Percentiles rank a stretch among this genome's conserved stretches.
phyloP scores from a whole-genome alignment of 1,140 invertebrate genomes.

The Agraylea sexmaculata region DNA sequence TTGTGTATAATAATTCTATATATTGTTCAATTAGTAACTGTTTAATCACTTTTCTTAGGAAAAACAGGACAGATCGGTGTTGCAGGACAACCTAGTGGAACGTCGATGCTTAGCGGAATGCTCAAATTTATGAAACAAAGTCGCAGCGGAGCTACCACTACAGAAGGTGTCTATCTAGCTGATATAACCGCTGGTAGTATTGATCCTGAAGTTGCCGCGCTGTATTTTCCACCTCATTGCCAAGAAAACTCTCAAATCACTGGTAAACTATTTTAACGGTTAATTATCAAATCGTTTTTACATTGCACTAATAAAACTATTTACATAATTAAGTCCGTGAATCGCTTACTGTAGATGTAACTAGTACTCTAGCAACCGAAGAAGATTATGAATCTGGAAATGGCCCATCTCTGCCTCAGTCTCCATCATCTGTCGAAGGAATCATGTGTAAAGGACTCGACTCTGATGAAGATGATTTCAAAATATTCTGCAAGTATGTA shows the following conservation, averaged over 20 bases:
- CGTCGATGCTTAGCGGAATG: constrained; percentile 77
- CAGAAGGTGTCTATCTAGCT: constrained; percentile 85
- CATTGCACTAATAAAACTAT: neutral
- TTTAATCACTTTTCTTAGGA: neutral
- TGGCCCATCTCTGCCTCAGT: constrained; percentile 86
- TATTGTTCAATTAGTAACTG: neutral
- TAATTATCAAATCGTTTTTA: neutral
- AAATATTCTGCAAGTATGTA: constrained; percentile 48
- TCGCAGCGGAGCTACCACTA: constrained; percentile 38
- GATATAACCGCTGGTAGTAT: constrained; percentile 80
- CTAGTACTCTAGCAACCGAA: constrained; percentile 44
- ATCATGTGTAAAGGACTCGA: constrained; percentile 61
- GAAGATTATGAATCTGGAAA: constrained; percentile 93
- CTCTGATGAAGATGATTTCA: constrained; percentile 69
- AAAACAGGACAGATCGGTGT: constrained; percentile 11
- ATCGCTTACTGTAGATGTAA: constrained; percentile 16
- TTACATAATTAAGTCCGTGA: constrained; percentile 8
- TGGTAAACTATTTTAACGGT: constrained; percentile 3
- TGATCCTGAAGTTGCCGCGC: constrained; percentile 78
- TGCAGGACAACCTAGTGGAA: constrained; percentile 46
- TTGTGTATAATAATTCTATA: neutral
- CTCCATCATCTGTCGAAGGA: constrained; percentile 78
- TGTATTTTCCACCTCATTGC: constrained; percentile 66
- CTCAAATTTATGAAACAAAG: constrained; percentile 83
- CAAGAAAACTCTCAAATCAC: no score